Conservation (phyloP, 2,888 invertebrate genomes). For the Stegana nigrithorax region DNA sequence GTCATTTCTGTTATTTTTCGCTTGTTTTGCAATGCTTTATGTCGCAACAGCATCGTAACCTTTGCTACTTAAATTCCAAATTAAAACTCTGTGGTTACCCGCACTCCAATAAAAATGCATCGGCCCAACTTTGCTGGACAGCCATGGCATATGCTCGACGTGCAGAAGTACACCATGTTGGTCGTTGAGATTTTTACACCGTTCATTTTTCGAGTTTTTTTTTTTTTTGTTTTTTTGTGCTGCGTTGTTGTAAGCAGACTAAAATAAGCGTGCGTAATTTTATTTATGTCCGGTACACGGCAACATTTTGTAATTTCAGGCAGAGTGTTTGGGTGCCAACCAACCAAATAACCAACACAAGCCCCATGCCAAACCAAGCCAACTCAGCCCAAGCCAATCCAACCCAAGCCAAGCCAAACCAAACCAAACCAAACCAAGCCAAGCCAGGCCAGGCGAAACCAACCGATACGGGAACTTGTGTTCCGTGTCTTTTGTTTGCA, state of each 20-base stretch:
- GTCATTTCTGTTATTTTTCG: slow-evolving; percentile 38
- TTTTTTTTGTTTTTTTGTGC: slow-evolving; percentile 2
- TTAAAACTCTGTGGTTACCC: slow-evolving; percentile 65
- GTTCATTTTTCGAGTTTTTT: background rate
- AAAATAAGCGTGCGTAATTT: slow-evolving; percentile 69
- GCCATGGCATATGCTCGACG: background rate
- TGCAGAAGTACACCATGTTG: background rate
- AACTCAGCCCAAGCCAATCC: background rate
- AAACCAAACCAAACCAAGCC: background rate
- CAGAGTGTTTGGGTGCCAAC: slow-evolving; percentile 30
- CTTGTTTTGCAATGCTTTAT: slow-evolving; percentile 18
- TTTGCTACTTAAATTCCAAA: slow-evolving; percentile 60
- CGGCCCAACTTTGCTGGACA: background rate
- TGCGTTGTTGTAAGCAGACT: slow-evolving; percentile 59
- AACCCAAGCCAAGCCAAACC: background rate
- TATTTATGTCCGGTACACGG: slow-evolving; percentile 66
- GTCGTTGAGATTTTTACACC: slow-evolving; percentile 32
- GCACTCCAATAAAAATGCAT: slow-evolving; percentile 28
- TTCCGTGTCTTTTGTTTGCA: slow-evolving; percentile 34
- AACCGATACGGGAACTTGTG: too few species aligned
- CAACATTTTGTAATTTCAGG: slow-evolving; percentile 61
- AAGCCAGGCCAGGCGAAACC: background rate
- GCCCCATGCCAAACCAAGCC: background rate
- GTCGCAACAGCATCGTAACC: slow-evolving; percentile 19
- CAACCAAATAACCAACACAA: background rate